Evolutionary conservation across 2,888 invertebrate species (phyloP).

Genomic region (Drosophila quinaria): DNA sequence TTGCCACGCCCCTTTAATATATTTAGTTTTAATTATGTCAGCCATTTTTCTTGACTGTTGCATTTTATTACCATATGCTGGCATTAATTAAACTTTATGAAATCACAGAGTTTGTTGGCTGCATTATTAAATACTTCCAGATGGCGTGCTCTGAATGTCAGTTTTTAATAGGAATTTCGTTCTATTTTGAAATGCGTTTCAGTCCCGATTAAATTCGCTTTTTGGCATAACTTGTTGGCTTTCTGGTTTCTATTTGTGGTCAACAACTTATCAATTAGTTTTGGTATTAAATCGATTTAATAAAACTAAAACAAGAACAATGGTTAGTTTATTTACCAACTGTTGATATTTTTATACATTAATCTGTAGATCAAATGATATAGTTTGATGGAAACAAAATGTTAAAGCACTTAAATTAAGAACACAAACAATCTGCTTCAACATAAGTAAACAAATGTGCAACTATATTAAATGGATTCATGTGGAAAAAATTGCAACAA

Average conservation of each 20-base stretch:
- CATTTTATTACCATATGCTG: slow-evolving; percentile 61
- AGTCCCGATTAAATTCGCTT: background rate
- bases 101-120: slow-evolving; percentile 38
- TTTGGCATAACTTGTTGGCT: background rate
- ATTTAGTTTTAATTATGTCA: slow-evolving; percentile 38
- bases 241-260: slow-evolving; percentile 7
- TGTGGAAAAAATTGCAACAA: slow-evolving; percentile 35
- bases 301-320: slow-evolving; percentile 4
- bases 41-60: slow-evolving; percentile 35
- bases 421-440: slow-evolving; percentile 47
- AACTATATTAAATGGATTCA: slow-evolving; percentile 60
- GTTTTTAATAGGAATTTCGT: background rate
- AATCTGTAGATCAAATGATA: slow-evolving; percentile 6
- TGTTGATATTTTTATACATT: background rate
- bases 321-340: slow-evolving; percentile 10
- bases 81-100: slow-evolving; percentile 60
- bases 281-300: slow-evolving; percentile 11
- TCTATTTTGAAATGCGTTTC: background rate
- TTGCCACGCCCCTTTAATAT: slow-evolving; percentile 36
- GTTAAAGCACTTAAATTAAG: slow-evolving; percentile 59
- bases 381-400: slow-evolving; percentile 28
- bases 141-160: background rate
- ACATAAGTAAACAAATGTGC: slow-evolving; percentile 29
- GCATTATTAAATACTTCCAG: slow-evolving; percentile 36
- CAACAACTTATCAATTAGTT: background rate